These are phyloP conservation scores for Slavum lentiscoides DNA, from an alignment of 2,888 invertebrate species.

Conservation along the genomic window DNA sequence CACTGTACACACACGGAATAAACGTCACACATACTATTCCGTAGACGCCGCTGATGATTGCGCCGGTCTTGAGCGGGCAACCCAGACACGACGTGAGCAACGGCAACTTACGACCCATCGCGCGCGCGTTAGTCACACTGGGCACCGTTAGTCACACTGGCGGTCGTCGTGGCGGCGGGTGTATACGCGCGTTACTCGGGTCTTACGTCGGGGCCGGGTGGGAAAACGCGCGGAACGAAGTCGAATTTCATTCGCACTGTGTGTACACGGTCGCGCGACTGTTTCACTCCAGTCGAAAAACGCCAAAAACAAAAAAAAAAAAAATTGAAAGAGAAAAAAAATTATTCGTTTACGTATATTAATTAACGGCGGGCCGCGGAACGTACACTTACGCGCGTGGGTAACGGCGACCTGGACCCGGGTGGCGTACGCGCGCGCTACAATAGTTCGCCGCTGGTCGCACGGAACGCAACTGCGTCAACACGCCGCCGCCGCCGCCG, in stretches of 20 bases:
- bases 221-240: no score
- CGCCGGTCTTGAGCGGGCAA: constrained; percentile 73
- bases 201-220: neutral
- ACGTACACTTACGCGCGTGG: no score
- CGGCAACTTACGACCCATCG: constrained; percentile 58
- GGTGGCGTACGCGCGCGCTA: neutral
- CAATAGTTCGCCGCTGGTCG: neutral
- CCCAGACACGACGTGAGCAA: constrained; percentile 73
- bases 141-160: neutral
- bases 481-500: neutral
- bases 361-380: no score
- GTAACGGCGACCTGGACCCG: no score
- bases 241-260: no score
- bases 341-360: no score
- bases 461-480: constrained; percentile 27
- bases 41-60: constrained; percentile 71
- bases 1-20: no score
- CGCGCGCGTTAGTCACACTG: no score
- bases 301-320: no score
- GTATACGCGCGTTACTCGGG: neutral
- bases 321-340: no score
- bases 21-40: constrained; percentile 66
- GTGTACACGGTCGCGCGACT: no score
- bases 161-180: neutral
- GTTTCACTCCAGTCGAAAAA: no score